Percentiles rank a stretch among this genome's conserved stretches.
Conservation (phyloP, 2,797 vertebrate genomes). For the Bradypus variegatus region DNA sequence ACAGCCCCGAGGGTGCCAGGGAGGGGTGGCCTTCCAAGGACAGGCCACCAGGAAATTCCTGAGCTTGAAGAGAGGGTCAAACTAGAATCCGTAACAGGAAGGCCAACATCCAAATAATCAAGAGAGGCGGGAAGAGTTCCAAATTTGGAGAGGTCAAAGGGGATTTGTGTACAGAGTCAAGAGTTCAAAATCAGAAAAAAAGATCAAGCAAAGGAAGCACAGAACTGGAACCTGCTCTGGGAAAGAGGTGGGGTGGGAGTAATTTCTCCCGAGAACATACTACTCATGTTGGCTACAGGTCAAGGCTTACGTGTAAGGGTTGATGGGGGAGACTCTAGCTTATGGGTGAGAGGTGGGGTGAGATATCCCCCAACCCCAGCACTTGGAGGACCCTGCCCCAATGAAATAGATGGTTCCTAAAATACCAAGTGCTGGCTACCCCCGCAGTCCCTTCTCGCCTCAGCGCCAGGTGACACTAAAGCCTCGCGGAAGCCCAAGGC, state of each 20-base stretch:
- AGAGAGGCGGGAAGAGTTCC: background rate
- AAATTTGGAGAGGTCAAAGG: background rate
- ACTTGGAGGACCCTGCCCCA: background rate
- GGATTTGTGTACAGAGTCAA: background rate
- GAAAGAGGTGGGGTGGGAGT: background rate
- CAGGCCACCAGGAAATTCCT: background rate
- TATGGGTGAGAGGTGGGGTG: background rate
- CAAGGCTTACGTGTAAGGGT: background rate
- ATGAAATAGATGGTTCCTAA: background rate
- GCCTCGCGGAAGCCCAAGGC: background rate
- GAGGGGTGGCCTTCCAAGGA: background rate
- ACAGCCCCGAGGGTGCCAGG: background rate
- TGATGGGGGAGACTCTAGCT: background rate
- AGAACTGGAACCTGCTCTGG: background rate
- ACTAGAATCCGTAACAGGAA: background rate
- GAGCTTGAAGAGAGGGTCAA: background rate
- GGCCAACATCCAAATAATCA: background rate
- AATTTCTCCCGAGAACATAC: background rate
- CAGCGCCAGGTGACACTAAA: background rate
- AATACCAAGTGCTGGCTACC: background rate
- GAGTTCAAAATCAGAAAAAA: background rate
- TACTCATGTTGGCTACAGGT: background rate
- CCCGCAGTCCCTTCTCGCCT: background rate
- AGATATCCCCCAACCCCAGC: background rate
- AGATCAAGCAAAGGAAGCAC: background rate